A percentile compares a stretch with the other conserved stretches of the same genome.
phyloP scores from a whole-genome alignment of 2,113 vertebrate genomes.

The Phaethon lepturus region DNA sequence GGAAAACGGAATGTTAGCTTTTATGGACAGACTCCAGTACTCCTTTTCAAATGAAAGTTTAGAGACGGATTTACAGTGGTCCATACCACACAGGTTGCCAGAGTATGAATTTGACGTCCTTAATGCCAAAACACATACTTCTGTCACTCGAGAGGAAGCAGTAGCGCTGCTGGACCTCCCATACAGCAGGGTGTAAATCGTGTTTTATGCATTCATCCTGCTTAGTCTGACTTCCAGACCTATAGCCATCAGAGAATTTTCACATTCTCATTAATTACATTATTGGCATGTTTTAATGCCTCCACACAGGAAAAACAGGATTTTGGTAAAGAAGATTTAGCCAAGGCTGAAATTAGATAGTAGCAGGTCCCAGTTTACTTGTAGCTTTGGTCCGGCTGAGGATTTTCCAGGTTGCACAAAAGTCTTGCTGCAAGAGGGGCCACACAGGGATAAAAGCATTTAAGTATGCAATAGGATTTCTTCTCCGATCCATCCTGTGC shows the following conservation, averaged over 20 bases:
- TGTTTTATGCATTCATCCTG: not conserved
- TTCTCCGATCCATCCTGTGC: not conserved
- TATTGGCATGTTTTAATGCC: not conserved
- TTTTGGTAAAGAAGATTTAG: not conserved
- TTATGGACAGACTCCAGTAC: not conserved
- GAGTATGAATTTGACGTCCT: not conserved
- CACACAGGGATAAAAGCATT: not conserved
- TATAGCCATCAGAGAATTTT: not conserved
- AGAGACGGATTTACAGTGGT: conserved; percentile 28
- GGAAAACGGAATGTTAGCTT: conserved; percentile 24
- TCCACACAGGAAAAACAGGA: not conserved
- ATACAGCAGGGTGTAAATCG: not conserved
- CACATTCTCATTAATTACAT: not conserved
- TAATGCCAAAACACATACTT: not conserved
- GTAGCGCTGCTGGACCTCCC: not conserved
- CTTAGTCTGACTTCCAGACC: not conserved
- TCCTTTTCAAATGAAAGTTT: conserved; percentile 8
- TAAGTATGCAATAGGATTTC: not conserved
- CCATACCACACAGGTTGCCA: conserved; percentile 13
- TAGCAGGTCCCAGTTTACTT: not conserved
- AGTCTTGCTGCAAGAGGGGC: not conserved
- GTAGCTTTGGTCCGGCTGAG: not conserved
- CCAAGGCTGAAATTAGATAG: not conserved
- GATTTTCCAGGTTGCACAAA: not conserved
- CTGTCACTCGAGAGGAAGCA: not conserved